These are phyloP conservation scores for Solenopsis fugax DNA, from an alignment of 1,140 invertebrate species.

Conservation along the genomic window DNA sequence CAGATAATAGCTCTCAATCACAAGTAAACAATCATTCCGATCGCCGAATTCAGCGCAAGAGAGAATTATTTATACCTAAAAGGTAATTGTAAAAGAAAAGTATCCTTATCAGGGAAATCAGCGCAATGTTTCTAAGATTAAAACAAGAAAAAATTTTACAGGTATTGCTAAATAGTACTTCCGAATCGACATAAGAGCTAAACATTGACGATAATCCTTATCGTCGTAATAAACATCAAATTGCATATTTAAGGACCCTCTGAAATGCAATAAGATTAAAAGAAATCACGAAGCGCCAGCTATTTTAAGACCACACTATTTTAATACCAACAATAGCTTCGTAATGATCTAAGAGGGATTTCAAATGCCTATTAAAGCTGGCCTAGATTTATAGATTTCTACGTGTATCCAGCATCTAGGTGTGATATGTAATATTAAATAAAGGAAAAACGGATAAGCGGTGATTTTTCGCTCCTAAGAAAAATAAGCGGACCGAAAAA, in stretches of 20 bases:
- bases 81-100: not conserved
- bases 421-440: constrained; percentile 77
- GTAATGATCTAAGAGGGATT: constrained; percentile 48
- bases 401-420: constrained; percentile 71
- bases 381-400: constrained; percentile 75
- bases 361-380: constrained; percentile 68
- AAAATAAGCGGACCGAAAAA: constrained; percentile 24
- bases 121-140: constrained; percentile 36
- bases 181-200: constrained; percentile 11
- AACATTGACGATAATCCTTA: constrained; percentile 22
- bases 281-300: constrained; percentile 23
- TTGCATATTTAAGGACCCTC: constrained; percentile 23
- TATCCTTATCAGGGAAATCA: constrained; percentile 32
- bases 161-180: constrained; percentile 28
- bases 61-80: constrained; percentile 25
- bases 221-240: constrained; percentile 30
- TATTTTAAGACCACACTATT: constrained; percentile 42
- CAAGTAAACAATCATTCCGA: constrained; percentile 46
- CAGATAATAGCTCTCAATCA: not conserved
- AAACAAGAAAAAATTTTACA: constrained; percentile 18
- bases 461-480: constrained; percentile 48
- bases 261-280: constrained; percentile 44
- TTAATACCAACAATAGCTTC: constrained; percentile 42
- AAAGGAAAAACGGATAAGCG: constrained; percentile 56
- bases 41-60: constrained; percentile 44